Percentiles rank a stretch among this genome's conserved stretches.
These are phyloP conservation scores for Protophormia terraenovae DNA, from an alignment of 2,888 invertebrate species.

Conservation along the genomic window DNA sequence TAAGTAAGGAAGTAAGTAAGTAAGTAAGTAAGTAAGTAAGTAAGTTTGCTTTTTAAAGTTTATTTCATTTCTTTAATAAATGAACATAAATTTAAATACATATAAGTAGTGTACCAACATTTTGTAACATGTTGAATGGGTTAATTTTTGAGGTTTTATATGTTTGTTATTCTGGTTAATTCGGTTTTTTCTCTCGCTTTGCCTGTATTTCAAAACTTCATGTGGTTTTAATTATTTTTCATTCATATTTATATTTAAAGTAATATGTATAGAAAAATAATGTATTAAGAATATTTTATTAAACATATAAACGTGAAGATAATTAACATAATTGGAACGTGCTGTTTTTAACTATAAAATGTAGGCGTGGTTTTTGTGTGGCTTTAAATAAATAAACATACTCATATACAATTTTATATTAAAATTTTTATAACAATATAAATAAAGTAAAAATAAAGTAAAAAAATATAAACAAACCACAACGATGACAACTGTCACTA, in stretches of 20 bases:
- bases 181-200: not conserved
- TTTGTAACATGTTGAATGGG: no score
- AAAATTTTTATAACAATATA: not conserved
- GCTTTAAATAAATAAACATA: constrained; percentile 1
- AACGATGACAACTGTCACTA: not conserved
- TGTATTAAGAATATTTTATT: constrained; percentile 17
- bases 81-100: no score
- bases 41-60: no score
- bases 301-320: constrained; percentile 36
- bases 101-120: no score
- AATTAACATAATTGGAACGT: constrained; percentile 66
- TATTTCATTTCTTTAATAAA: no score
- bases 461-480: not conserved
- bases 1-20: not conserved
- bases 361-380: constrained; percentile 62
- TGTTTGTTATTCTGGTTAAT: constrained; percentile 46
- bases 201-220: not conserved
- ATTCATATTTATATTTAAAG: constrained; percentile 24
- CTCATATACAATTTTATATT: not conserved
- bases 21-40: not conserved
- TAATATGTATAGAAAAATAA: constrained; percentile 7
- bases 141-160: constrained; percentile 57
- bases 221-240: constrained; percentile 23
- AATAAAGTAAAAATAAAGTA: not conserved
- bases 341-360: constrained; percentile 43